phyloP scores from a whole-genome alignment of 2,113 vertebrate species.

The Platichthys flesus region DNA sequence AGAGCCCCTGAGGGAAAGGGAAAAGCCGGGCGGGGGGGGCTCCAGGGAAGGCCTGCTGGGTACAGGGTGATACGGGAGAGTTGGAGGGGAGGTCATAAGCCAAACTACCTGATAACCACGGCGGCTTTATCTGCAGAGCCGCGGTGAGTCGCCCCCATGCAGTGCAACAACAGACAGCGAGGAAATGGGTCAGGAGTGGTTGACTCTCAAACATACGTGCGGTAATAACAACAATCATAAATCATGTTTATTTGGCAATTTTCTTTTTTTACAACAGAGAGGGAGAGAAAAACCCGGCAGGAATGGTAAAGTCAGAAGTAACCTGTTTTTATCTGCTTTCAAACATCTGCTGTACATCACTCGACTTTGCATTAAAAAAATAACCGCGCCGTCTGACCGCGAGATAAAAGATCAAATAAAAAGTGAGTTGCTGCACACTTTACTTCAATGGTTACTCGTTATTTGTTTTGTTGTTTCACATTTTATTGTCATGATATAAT shows the following conservation, averaged over 20 bases:
- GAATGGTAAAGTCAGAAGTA: background rate
- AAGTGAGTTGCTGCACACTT: background rate
- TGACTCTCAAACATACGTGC: background rate
- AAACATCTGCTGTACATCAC: background rate
- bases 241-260: background rate
- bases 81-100: constrained; percentile 36
- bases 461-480: background rate
- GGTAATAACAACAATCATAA: background rate
- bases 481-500: background rate
- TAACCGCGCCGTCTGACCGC: background rate
- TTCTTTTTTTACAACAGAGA: background rate
- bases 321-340: background rate
- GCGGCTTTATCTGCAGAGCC: constrained; percentile 42
- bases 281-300: background rate
- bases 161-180: constrained; percentile 18
- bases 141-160: constrained; percentile 8
- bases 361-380: constrained; percentile 8
- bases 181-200: constrained; percentile 4
- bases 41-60: constrained; percentile 55
- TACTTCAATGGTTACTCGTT: background rate
- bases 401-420: constrained; percentile 9
- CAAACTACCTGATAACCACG: constrained; percentile 58
- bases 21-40: constrained; percentile 45
- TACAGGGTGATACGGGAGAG: constrained; percentile 74
- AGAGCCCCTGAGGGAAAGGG: constrained; percentile 67